Conservation (phyloP, 2,797 vertebrate species). For the Syndactyla subalaris region DNA sequence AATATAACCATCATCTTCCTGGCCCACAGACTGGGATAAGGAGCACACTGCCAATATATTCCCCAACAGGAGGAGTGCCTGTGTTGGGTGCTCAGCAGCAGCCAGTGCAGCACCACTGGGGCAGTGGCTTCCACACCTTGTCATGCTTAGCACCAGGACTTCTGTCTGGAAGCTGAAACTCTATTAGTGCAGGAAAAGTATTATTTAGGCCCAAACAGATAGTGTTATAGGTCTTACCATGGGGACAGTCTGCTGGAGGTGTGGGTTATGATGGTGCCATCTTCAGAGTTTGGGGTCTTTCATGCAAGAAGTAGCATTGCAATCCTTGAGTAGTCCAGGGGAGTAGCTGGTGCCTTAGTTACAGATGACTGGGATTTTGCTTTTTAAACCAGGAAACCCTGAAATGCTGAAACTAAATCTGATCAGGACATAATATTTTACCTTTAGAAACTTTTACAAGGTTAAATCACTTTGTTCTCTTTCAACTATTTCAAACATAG, state of each 20-base stretch:
- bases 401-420: not conserved
- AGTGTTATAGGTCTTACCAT: not conserved
- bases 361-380: not conserved
- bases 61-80: not conserved
- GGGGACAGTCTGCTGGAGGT: not conserved
- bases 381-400: not conserved
- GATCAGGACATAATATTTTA: not conserved
- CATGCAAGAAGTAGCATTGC: not conserved
- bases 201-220: not conserved
- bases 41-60: not conserved
- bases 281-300: not conserved
- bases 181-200: accelerated
- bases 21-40: not conserved
- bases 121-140: not conserved
- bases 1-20: not conserved
- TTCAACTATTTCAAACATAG: not conserved
- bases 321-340: accelerated
- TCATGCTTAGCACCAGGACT: not conserved
- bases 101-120: not conserved
- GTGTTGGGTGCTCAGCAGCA: not conserved
- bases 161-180: not conserved
- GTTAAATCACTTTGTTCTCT: not conserved
- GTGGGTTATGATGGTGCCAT: accelerated
- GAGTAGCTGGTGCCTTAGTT: not conserved
- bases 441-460: not conserved